Conservation (phyloP, 2,888 invertebrate genomes). For the Chrysolina americana region DNA sequence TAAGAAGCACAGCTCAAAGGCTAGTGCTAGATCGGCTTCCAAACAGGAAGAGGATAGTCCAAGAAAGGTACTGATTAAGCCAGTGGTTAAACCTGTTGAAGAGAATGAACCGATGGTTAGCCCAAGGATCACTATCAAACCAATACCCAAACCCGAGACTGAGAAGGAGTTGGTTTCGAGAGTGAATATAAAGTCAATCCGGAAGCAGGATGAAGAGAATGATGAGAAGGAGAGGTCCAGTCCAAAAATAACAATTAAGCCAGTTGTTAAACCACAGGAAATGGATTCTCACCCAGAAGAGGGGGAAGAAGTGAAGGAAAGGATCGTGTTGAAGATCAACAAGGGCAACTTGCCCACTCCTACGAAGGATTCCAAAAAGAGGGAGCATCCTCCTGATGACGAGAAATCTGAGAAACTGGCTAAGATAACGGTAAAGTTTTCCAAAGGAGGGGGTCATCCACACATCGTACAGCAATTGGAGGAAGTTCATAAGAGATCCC, state of each 20-base stretch:
- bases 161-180: constrained; percentile 43
- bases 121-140: constrained; percentile 74
- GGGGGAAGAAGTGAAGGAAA: constrained; percentile 65
- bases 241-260: constrained; percentile 74
- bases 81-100: constrained; percentile 66
- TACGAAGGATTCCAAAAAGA: constrained; percentile 58
- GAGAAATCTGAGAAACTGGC: constrained; percentile 68
- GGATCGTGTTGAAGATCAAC: constrained; percentile 78
- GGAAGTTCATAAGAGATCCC: constrained; percentile 50
- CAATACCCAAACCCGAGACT: constrained; percentile 71
- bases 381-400: constrained; percentile 59
- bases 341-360: constrained; percentile 69
- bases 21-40: constrained; percentile 44
- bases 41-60: constrained; percentile 61
- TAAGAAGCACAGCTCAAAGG: constrained; percentile 59
- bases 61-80: constrained; percentile 70
- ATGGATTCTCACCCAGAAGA: constrained; percentile 63
- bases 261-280: constrained; percentile 70
- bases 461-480: constrained; percentile 63
- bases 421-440: constrained; percentile 73
- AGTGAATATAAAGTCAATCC: constrained; percentile 72
- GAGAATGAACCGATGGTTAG: constrained; percentile 53
- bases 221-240: constrained; percentile 53
- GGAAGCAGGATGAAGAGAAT: constrained; percentile 66
- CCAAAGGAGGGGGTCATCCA: constrained; percentile 68